Percentiles rank a stretch among this genome's conserved stretches.
These are phyloP conservation scores for Pyrocoelia pectoralis DNA, from an alignment of 2,888 invertebrate genomes.

Conservation along the genomic window DNA sequence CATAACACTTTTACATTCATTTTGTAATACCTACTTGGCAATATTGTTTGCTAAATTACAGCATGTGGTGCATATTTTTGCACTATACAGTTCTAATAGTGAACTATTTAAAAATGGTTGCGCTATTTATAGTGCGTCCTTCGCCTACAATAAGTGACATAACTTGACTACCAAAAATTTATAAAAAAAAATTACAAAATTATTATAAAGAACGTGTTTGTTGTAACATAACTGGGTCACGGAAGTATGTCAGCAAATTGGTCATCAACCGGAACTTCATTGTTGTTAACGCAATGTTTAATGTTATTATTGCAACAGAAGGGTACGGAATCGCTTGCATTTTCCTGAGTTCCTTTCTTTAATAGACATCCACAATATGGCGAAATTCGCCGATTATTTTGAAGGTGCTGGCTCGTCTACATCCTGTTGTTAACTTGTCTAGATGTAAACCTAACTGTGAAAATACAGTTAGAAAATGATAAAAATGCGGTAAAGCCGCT, in stretches of 20 bases:
- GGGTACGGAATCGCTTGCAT: background rate
- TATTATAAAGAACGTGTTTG: background rate
- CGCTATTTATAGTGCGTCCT: slow-evolving; percentile 32
- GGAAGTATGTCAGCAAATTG: slow-evolving; percentile 51
- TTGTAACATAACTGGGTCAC: slow-evolving; percentile 42
- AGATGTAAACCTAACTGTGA: slow-evolving; percentile 44
- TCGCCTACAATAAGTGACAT: slow-evolving; percentile 36
- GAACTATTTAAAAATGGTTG: slow-evolving; percentile 25
- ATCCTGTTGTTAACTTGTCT: slow-evolving; percentile 7
- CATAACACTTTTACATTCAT: too few species aligned
- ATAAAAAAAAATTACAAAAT: background rate
- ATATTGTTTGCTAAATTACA: too few species aligned
- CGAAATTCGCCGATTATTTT: background rate
- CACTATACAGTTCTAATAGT: too few species aligned
- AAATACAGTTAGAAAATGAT: slow-evolving; percentile 45
- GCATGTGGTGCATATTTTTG: too few species aligned
- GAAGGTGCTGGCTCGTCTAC: background rate
- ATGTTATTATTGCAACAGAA: slow-evolving; percentile 28
- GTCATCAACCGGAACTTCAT: slow-evolving; percentile 45
- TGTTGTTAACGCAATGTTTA: slow-evolving; percentile 43
- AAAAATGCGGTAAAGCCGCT: slow-evolving; percentile 43
- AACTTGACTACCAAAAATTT: slow-evolving; percentile 19
- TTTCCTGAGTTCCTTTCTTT: slow-evolving; percentile 2
- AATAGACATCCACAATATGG: background rate
- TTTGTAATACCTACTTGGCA: too few species aligned